Evolutionary conservation across 30 jellyfish, hydroid and myxozoan genomes (phyloP), one percentile per base, ranked within the genome.

Genomic region (Haliclystus octoradiatus): DNA sequence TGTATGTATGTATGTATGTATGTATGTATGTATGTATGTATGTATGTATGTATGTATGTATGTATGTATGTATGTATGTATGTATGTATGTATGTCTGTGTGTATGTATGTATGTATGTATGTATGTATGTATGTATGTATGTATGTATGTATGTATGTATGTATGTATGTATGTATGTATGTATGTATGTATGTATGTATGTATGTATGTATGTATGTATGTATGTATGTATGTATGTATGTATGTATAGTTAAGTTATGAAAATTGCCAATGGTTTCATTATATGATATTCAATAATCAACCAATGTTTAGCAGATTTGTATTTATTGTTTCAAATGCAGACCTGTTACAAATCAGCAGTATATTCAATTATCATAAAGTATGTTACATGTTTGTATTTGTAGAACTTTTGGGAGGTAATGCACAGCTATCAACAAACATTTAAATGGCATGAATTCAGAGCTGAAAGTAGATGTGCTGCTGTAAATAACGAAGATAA

Each of bases 331-430:
- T n/a, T n/a, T n/a, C n/a, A n/a, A n/a, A n/a, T n/a, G n/a, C n/a
- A n/a, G n/a, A n/a, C n/a, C n/a, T n/a, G n/a, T n/a, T n/a, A n/a
- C n/a, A n/a, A n/a, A n/a, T n/a, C n/a, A n/a, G n/a, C n/a, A n/a
- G n/a, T n/a, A n/a, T n/a, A n/a, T n/a, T n/a, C n/a, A n/a, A n/a
- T n/a, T n/a, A n/a, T n/a, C n/a, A n/a, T n/a, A n/a, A n/a, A n/a
- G n/a, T n/a, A n/a, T n/a, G n/a, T n/a, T n/a, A n/a, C n/a, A n/a
- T n/a, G n/a, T n/a, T n/a, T n/a, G n/a, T n/a, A n/a, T n/a, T n/a
- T n/a, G n/a, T 66, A 89, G 98, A 75, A 72, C 52, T 89, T 89
- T 75, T 89, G 98, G 98, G 51, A 40, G 19, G 84, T 89, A 13
- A 77, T 89, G 80, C 67, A 80, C 50, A 89, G 95, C 70, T 89